Evolutionary conservation across 2,113 vertebrate species (phyloP).

Genomic region (Agapornis roseicollis): DNA sequence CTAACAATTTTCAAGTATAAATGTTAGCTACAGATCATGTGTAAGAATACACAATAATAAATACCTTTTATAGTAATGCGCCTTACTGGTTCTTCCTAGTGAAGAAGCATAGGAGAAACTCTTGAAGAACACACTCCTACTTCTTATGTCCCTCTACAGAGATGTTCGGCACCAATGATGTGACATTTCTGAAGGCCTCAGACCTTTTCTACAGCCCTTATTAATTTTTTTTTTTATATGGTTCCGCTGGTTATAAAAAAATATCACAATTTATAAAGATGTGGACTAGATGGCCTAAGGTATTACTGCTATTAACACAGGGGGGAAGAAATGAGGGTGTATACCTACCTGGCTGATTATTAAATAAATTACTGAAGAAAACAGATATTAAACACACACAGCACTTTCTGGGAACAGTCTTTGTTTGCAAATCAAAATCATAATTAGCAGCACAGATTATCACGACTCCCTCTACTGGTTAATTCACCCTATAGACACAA

Average conservation of each 20-base stretch:
- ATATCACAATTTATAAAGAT: background rate
- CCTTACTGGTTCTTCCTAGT: background rate
- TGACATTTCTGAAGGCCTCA: background rate
- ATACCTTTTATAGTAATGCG: background rate
- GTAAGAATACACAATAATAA: background rate
- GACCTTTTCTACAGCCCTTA: background rate
- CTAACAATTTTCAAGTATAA: background rate
- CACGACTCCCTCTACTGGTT: background rate
- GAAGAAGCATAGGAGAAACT: background rate
- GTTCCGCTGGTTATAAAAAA: background rate
- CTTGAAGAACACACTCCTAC: background rate
- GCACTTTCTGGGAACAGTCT: background rate
- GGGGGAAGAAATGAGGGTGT: background rate
- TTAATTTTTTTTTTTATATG: background rate
- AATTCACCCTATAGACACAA: background rate
- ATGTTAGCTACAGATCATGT: background rate
- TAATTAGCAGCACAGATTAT: background rate
- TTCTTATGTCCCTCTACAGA: background rate
- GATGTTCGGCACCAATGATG: background rate
- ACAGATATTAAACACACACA: background rate
- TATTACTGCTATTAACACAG: background rate
- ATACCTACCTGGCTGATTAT: background rate
- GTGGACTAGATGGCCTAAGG: background rate
- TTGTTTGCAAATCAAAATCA: conserved; percentile 13
- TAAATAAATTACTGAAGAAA: background rate